Percentiles rank a stretch among this genome's conserved stretches.
These are phyloP conservation scores for Margaritifera margaritifera DNA, from an alignment of 2,888 invertebrate species.

Conservation along the genomic window DNA sequence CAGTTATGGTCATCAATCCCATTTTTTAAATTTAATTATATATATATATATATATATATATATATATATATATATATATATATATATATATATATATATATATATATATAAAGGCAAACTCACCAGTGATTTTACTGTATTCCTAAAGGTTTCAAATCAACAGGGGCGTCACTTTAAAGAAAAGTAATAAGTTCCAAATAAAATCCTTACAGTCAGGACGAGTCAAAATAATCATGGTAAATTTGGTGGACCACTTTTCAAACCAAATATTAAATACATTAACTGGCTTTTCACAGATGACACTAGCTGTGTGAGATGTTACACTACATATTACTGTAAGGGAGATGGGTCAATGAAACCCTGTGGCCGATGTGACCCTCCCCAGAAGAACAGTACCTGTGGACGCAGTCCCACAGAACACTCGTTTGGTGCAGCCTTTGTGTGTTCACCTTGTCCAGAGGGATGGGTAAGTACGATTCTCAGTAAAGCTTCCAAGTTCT, in stretches of 20 bases:
- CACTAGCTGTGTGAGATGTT: constrained; percentile 59
- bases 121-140: too few relatives aligned
- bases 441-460: constrained; percentile 53
- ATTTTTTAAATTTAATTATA: too few relatives aligned
- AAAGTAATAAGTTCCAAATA: too few relatives aligned
- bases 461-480: constrained; percentile 53
- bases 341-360: constrained; percentile 52
- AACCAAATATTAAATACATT: not conserved
- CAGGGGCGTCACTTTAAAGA: too few relatives aligned
- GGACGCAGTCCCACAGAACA: constrained; percentile 55
- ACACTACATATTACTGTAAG: constrained; percentile 56
- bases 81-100: too few relatives aligned
- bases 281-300: constrained; percentile 40
- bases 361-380: constrained; percentile 59
- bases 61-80: too few relatives aligned
- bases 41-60: too few relatives aligned
- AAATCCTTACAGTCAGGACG: too few relatives aligned
- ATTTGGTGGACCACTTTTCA: not conserved
- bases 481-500: too few relatives aligned
- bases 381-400: constrained; percentile 42
- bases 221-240: not conserved
- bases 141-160: too few relatives aligned
- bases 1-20: too few relatives aligned
- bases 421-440: constrained; percentile 52
- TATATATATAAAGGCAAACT: too few relatives aligned